Evolutionary conservation across 2,888 invertebrate species (phyloP), one percentile per base, ranked within the genome.

Genomic region (Synanthedon formicaeformis): DNA sequence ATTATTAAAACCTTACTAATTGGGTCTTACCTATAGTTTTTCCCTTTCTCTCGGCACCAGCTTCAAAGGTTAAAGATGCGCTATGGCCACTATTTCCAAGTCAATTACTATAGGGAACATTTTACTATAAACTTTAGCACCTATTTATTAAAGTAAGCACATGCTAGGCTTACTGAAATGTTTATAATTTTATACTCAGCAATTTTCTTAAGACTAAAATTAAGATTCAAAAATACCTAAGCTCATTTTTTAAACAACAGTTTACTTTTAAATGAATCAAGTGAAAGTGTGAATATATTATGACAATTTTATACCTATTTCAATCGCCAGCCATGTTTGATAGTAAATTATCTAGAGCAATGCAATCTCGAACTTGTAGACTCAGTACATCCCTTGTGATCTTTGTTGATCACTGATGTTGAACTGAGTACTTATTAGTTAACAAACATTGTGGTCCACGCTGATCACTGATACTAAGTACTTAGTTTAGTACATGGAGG

Each of bases 61-160:
- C 55, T 57, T 48, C 52, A 45, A 45, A 14, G 45, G 11, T 12
- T 50, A 50, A 50, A 50, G 34, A 50, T 18, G 49, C 49, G 27
- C 50, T 50, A 50, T 34, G 34, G 13, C 50, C 50, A 50, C 50
- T 34, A 50, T 90, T 90, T 92, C 91, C 91, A 92, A 92, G 93
- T 93, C 92, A 93, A 93, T 93, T 93, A 93, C 89, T 91, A 90
- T 92, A 92, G 92, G 92, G 92, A 92, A 92, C 92, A 93, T 91
- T 88, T 89, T 89, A 89, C 89, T 89, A 90, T 78, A 82, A 83
- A 81, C 75, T 84, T 65, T 79, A 87, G 85, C 83, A 83, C 79
- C 80, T 86, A 84, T 75, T 83, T 34, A 85, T 73, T 64, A 63
- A 76, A 60, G 82, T 86, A 86, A 86, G 83, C 84, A 71, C 74